These are phyloP conservation scores for Hydractinia echinata DNA, from an alignment of 30 jellyfish, hydroid and myxozoan species.

Conservation along the genomic window DNA sequence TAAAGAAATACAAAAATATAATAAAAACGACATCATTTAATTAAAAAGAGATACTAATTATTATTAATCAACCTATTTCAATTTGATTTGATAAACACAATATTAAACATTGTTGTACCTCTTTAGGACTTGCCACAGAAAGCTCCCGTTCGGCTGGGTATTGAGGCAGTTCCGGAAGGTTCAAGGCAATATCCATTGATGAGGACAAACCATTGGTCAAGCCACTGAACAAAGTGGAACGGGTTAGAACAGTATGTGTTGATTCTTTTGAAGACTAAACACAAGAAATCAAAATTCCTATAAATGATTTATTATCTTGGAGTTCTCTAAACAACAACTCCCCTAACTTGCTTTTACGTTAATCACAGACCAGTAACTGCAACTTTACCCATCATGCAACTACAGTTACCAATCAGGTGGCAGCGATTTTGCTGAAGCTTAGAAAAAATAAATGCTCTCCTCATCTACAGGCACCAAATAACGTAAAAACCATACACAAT, in stretches of 20 bases:
- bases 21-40: not conserved
- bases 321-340: not conserved
- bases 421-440: too few species aligned
- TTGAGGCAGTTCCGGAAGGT: constrained; percentile 30
- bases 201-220: constrained; percentile 33
- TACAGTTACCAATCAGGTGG: too few species aligned
- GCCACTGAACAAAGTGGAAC: constrained; percentile 40
- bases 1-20: not conserved
- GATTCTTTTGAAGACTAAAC: constrained; percentile 16
- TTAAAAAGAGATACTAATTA: too few species aligned
- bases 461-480: too few species aligned
- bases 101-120: not conserved
- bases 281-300: not conserved
- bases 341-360: not conserved
- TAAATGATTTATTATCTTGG: too few species aligned
- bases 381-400: too few species aligned
- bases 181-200: constrained; percentile 25
- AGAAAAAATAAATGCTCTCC: too few species aligned
- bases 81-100: not conserved
- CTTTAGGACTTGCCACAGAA: not conserved
- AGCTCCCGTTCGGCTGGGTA: not conserved
- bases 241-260: not conserved
- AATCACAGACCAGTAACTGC: not conserved
- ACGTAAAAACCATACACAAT: too few species aligned
- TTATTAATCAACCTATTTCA: too few species aligned